Conservation (phyloP, 1,140 invertebrate genomes). For the Ceratosolen fusciceps region DNA sequence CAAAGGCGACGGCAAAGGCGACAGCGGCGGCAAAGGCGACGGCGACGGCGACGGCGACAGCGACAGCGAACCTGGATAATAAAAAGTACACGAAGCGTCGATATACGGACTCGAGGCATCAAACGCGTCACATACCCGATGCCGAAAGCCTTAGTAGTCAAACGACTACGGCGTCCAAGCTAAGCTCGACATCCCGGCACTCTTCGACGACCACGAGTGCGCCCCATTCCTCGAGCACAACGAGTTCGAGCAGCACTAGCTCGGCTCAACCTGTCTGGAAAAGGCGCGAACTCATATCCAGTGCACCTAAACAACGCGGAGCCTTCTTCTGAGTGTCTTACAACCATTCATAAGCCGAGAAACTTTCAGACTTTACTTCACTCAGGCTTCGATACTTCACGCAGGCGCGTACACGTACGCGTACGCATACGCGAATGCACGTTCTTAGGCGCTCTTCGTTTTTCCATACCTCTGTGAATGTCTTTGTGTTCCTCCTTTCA, state of each 20-base stretch:
- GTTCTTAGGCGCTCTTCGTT: background rate
- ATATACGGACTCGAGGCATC: slow-evolving; percentile 76
- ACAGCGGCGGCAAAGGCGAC: slow-evolving; percentile 44
- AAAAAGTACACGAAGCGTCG: slow-evolving; percentile 76
- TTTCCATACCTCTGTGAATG: slow-evolving; percentile 1
- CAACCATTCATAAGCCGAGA: background rate
- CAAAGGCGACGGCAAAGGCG: slow-evolving; percentile 52
- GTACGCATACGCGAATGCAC: background rate
- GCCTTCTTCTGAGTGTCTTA: slow-evolving; percentile 56
- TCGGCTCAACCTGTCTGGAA: slow-evolving; percentile 79
- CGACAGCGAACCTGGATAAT: slow-evolving; percentile 66
- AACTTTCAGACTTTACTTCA: background rate
- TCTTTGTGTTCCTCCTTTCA: background rate
- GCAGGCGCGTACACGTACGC: too few species aligned
- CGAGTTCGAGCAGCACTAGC: slow-evolving; percentile 26
- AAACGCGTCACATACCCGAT: slow-evolving; percentile 75
- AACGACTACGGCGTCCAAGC: slow-evolving; percentile 44
- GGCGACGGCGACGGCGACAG: slow-evolving; percentile 50
- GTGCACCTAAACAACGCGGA: slow-evolving; percentile 74
- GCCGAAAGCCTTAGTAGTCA: slow-evolving; percentile 69
- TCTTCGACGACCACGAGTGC: background rate
- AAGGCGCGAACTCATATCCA: slow-evolving; percentile 84
- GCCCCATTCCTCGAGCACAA: slow-evolving; percentile 31
- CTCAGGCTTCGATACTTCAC: too few species aligned
- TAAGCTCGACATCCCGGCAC: slow-evolving; percentile 12